Percentiles rank a stretch among this genome's conserved stretches.
These are phyloP conservation scores for Drosophila ogumai DNA, from an alignment of 1,140 invertebrate species.

Conservation along the genomic window DNA sequence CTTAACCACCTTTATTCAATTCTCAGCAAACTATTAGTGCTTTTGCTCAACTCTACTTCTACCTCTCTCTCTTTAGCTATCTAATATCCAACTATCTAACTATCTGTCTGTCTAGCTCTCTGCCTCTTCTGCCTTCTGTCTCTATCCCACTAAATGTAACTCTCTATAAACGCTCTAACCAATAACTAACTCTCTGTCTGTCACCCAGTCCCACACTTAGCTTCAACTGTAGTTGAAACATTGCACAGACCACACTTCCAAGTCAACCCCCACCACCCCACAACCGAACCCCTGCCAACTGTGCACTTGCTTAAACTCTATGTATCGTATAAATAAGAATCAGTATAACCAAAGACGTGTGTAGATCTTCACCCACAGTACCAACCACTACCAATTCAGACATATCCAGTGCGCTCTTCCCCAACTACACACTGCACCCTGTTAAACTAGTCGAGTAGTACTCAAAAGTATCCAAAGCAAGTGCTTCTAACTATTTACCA, in stretches of 20 bases:
- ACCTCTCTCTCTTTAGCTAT: conserved; percentile 54
- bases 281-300: conserved; percentile 52
- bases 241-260: conserved; percentile 40
- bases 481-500: conserved; percentile 67
- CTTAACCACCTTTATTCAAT: conserved; percentile 72
- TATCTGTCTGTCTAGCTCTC: conserved; percentile 49
- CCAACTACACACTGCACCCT: conserved; percentile 71
- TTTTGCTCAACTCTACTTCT: conserved; percentile 78
- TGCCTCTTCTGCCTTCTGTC: conserved; percentile 49
- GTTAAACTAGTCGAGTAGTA: conserved; percentile 65
- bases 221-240: conserved; percentile 67
- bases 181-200: conserved; percentile 56
- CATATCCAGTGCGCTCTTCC: conserved; percentile 67
- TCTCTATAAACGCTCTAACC: conserved; percentile 55
- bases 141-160: conserved; percentile 43
- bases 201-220: conserved; percentile 56
- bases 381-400: conserved; percentile 36
- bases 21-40: conserved; percentile 70
- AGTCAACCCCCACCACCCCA: conserved; percentile 11
- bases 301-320: conserved; percentile 71
- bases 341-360: conserved; percentile 67
- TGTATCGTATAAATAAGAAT: conserved; percentile 51
- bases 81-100: conserved; percentile 30
- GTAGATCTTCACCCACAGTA: conserved; percentile 72
- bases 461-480: conserved; percentile 57